Evolutionary conservation across 37 sponge, comb jelly and placozoan species (phyloP).

Genomic region (Axinella damicornis): DNA sequence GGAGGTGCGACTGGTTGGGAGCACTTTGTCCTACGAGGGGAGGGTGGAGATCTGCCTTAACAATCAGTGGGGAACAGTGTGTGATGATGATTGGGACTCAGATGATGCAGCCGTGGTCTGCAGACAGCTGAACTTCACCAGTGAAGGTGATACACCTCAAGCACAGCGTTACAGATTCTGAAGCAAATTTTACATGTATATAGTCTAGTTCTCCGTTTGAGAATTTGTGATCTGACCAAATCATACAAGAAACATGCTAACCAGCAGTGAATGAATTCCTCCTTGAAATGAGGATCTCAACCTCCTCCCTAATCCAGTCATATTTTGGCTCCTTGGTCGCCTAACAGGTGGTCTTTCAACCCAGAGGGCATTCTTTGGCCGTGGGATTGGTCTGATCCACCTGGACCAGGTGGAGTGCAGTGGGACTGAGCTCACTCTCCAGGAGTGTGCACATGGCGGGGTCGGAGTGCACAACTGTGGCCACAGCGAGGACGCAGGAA

Average conservation of each 20-base stretch:
- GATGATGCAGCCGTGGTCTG: conserved; percentile 40
- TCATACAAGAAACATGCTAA: too few relatives aligned
- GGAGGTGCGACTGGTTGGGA: conserved; percentile 13
- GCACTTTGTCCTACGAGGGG: not conserved
- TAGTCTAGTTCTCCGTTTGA: too few relatives aligned
- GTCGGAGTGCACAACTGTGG: conserved; percentile 40
- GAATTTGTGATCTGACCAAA: too few relatives aligned
- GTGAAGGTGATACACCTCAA: not conserved
- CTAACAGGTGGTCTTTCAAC: conserved; percentile 11
- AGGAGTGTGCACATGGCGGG: conserved; percentile 2
- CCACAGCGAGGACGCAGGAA: conserved; percentile 48
- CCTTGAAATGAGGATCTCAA: too few relatives aligned
- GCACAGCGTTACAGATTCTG: too few relatives aligned
- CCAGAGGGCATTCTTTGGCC: conserved; percentile 19
- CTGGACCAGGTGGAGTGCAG: conserved; percentile 15
- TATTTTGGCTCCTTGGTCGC: too few relatives aligned
- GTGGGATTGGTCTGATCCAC: conserved; percentile 24
- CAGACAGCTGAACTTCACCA: conserved; percentile 22
- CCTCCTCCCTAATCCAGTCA: too few relatives aligned
- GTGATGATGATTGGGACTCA: conserved; percentile 45
- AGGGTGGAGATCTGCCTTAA: conserved; percentile 38
- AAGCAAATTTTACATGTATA: too few relatives aligned
- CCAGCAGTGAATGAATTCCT: too few relatives aligned
- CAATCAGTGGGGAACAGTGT: conserved; percentile 44
- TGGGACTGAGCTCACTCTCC: conserved; percentile 20